Conservation (phyloP, 2,888 invertebrate species). For the Melangyna quadrimaculata region DNA sequence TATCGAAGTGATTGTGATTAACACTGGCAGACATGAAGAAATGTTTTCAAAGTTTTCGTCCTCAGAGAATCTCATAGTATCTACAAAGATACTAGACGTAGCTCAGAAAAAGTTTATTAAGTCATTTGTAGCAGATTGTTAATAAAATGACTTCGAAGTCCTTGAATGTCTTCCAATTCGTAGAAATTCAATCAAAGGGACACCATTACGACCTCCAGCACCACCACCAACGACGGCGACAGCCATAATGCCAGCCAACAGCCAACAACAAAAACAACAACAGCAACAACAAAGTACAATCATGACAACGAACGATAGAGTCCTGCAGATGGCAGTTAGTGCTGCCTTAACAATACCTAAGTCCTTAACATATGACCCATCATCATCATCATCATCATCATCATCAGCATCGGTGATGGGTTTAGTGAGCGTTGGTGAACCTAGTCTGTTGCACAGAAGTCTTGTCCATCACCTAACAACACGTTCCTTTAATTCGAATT, state of each 20-base stretch:
- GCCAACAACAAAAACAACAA: conserved; percentile 2
- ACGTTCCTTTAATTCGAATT: conserved; percentile 6
- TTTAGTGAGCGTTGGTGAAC: background rate
- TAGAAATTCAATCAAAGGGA: conserved; percentile 18
- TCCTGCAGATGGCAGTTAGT: conserved; percentile 32
- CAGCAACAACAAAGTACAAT: conserved; percentile 7
- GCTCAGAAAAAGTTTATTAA: background rate
- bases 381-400: too few species aligned
- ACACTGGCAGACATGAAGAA: background rate
- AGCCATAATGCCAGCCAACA: conserved; percentile 25
- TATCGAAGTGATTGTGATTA: background rate
- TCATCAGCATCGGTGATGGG: too few species aligned
- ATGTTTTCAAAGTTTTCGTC: background rate
- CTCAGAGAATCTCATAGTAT: background rate
- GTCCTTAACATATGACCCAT: background rate
- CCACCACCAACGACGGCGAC: background rate
- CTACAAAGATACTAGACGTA: too few species aligned
- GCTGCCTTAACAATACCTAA: conserved; percentile 27
- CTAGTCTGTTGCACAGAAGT: background rate
- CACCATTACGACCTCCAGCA: too few species aligned
- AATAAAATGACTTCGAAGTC: background rate
- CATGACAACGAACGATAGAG: conserved; percentile 41
- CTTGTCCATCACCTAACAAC: conserved; percentile 7
- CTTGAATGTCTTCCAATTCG: conserved; percentile 39
- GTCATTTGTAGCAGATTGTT: conserved; percentile 9